Evolutionary conservation across 2,113 vertebrate genomes (phyloP).

Genomic region (Perca fluviatilis): DNA sequence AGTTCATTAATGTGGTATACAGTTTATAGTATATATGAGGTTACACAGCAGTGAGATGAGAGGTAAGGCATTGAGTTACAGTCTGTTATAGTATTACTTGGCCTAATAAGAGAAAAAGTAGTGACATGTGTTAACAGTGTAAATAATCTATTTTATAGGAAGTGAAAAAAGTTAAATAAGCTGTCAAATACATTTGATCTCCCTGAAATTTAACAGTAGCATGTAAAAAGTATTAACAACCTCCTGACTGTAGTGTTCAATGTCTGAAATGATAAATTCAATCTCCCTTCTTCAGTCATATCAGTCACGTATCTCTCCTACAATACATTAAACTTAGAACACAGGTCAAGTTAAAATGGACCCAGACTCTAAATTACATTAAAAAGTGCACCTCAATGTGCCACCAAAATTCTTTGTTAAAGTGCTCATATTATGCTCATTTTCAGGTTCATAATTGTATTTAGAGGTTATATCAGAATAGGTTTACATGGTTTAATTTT

Average conservation of each 20-base stretch:
- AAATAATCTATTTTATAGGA: slow-evolving; percentile 11
- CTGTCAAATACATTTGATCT: slow-evolving; percentile 31
- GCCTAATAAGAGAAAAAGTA: slow-evolving; percentile 20
- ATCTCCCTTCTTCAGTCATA: background rate
- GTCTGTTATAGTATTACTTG: slow-evolving; percentile 45
- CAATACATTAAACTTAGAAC: background rate
- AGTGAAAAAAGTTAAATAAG: slow-evolving; percentile 16
- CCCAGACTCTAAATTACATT: background rate
- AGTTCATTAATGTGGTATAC: slow-evolving; percentile 42
- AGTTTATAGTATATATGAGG: slow-evolving; percentile 14
- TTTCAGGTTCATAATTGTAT: too few species aligned
- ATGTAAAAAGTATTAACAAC: background rate
- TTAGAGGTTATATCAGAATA: too few species aligned
- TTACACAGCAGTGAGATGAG: slow-evolving; percentile 34
- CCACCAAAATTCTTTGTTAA: background rate
- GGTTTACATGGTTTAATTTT: too few species aligned
- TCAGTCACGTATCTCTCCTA: background rate
- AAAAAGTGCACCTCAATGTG: background rate
- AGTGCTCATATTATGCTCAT: too few species aligned
- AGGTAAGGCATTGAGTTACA: slow-evolving; percentile 74
- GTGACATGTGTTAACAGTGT: slow-evolving; percentile 23
- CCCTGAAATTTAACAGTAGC: slow-evolving; percentile 38
- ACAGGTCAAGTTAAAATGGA: slow-evolving; percentile 10
- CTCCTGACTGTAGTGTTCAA: background rate
- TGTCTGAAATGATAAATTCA: background rate